Conservation (phyloP, 2,113 vertebrate genomes). For the Anas platyrhynchos region DNA sequence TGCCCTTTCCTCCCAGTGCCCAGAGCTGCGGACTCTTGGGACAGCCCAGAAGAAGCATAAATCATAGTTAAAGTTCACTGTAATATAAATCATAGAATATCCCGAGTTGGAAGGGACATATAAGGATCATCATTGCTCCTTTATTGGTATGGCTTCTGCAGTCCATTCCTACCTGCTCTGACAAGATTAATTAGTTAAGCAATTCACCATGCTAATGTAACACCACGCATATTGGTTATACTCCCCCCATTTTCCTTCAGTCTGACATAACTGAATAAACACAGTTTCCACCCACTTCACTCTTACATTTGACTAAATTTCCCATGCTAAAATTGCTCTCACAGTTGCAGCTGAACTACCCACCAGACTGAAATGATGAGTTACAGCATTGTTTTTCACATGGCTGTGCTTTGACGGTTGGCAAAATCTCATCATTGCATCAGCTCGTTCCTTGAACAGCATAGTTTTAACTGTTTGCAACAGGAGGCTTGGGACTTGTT, state of each 20-base stretch:
- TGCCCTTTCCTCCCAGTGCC: too few relatives aligned
- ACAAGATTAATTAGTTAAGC: not conserved
- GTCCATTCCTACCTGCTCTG: not conserved
- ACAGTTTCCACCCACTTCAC: not conserved
- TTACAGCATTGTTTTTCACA: rapidly evolving
- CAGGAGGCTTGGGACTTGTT: rapidly evolving
- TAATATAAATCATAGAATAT: too few relatives aligned
- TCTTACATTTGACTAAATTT: not conserved
- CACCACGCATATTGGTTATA: not conserved
- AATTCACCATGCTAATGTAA: not conserved
- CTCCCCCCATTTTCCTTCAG: not conserved
- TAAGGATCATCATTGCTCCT: not conserved
- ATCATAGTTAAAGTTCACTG: too few relatives aligned
- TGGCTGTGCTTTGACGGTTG: not conserved
- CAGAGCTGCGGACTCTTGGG: rapidly evolving
- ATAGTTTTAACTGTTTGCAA: rapidly evolving
- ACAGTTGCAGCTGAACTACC: not conserved
- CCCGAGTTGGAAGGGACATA: too few relatives aligned
- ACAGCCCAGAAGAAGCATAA: too few relatives aligned
- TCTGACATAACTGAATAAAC: not conserved
- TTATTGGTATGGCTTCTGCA: not conserved
- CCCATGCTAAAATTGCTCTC: not conserved
- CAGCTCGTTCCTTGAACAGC: rapidly evolving
- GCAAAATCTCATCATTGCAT: not conserved
- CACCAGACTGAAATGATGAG: rapidly evolving